Conservation (phyloP, 1,140 invertebrate species). For the Drosophila equinoxialis region DNA sequence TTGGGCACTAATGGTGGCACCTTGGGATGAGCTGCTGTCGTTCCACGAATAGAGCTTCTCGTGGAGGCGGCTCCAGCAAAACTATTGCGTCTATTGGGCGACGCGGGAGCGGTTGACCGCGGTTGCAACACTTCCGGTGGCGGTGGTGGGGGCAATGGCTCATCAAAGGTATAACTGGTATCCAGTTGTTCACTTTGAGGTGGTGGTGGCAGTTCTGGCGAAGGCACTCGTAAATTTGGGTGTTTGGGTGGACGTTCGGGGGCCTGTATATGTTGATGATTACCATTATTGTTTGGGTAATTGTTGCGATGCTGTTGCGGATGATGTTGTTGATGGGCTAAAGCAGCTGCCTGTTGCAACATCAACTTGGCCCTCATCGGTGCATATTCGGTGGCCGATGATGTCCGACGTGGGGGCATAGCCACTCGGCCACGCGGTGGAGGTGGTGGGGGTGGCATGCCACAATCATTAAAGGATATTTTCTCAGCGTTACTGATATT, state of each 20-base stretch:
- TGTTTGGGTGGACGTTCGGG: slow-evolving; percentile 89
- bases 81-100: slow-evolving; percentile 78
- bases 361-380: slow-evolving; percentile 76
- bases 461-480: slow-evolving; percentile 77
- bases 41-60: neutral
- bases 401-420: slow-evolving; percentile 70
- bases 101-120: slow-evolving; percentile 54
- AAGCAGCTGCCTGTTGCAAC: slow-evolving; percentile 70
- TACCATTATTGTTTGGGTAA: neutral
- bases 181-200: slow-evolving; percentile 87
- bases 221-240: slow-evolving; percentile 87
- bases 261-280: slow-evolving; percentile 82
- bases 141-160: slow-evolving; percentile 89
- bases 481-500: slow-evolving; percentile 77
- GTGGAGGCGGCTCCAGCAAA: slow-evolving; percentile 75
- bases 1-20: slow-evolving; percentile 68
- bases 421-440: slow-evolving; percentile 80
- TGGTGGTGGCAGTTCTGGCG: slow-evolving; percentile 89
- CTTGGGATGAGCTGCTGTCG: slow-evolving; percentile 30
- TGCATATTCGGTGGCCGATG: slow-evolving; percentile 76
- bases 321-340: slow-evolving; percentile 78
- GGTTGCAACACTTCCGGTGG: slow-evolving; percentile 84
- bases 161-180: slow-evolving; percentile 86
- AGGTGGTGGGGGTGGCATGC: slow-evolving; percentile 79
- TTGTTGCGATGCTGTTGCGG: slow-evolving; percentile 67